Base-by-base conservation (phyloP, 2,797 vertebrate species). In the Balearica regulorum region DNA sequence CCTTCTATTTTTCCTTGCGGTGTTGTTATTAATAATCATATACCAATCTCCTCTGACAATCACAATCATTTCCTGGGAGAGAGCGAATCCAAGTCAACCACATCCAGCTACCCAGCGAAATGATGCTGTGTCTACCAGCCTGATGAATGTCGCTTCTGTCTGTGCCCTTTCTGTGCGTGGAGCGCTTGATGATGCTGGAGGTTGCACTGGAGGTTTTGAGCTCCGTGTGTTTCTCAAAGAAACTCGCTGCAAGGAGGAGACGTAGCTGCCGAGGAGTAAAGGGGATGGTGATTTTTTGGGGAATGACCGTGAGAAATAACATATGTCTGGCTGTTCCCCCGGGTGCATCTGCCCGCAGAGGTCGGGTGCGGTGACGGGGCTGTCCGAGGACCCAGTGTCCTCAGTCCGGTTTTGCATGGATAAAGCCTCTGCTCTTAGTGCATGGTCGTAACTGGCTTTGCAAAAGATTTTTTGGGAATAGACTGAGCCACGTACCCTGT, bases 11-110 rank as follows among this genome's bases (percentile, higher is more conserved):
- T 96, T 93, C 93, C 95, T 94, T 92, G 89, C 94, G 93, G 89
- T 96, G 94, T 37, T 87, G 85, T 96, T 97, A 94, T 96, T 97
- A 97, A 96, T 97, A 96, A 97, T 96, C 95, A 96, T 94, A 95
- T 86, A 87, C 84, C 96, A 92, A 95, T 97, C 95, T 96, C 94
- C 95, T 97, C 93, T 95, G 94, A 94, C 95, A 97, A 97, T 96
- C 95, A 90, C 91, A 91, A 94, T 94, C 91, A 91, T 96, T 96
- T 96, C 94, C 95, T 96, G 93, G 87, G 96, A 96, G 94, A 94
- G 91, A 85, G 90, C 18, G 9, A 93, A 90, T 94, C 94, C 94
- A 89, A 92, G 87, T 91, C 89, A 92, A 78, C 95, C 95, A 54
- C 92, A 78, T 92, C 93, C 92, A 95, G 94, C 95, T 87, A 48